A percentile compares a stretch with the other conserved stretches of the same genome.
Conservation (phyloP, 1,140 invertebrate species). For the Hesperophylax magnus region DNA sequence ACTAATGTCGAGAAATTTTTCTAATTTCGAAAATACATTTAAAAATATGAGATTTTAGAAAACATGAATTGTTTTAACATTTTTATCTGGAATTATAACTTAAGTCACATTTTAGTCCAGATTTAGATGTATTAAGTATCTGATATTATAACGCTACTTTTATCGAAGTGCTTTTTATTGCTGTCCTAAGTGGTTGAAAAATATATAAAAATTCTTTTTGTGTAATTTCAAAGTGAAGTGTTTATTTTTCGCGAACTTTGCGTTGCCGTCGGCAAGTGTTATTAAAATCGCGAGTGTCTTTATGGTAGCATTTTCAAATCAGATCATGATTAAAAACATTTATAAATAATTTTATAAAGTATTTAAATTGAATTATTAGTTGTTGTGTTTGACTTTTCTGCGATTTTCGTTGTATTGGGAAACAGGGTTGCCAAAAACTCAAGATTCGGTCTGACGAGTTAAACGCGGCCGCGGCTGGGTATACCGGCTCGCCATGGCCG, state of each 20-base stretch:
- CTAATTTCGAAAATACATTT: no score
- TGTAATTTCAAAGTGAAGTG: slow-evolving; percentile 1
- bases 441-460: slow-evolving; percentile 81
- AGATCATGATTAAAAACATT: background rate
- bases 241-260: background rate
- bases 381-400: slow-evolving; percentile 3
- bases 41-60: no score
- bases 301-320: background rate
- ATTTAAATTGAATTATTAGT: background rate
- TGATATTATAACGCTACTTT: no score
- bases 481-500: slow-evolving; percentile 80
- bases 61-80: no score
- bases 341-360: no score
- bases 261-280: slow-evolving; percentile 37
- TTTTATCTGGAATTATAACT: no score
- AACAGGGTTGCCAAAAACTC: slow-evolving; percentile 58
- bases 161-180: no score
- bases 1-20: no score
- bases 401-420: slow-evolving; percentile 5
- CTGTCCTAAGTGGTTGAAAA: no score
- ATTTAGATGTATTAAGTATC: no score
- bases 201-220: background rate
- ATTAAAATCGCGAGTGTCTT: background rate
- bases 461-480: slow-evolving; percentile 78
- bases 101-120: no score